Evolutionary conservation across 2,113 vertebrate genomes (phyloP), one percentile per base, ranked within the genome.

Genomic region (Psittacula cyanocephala): DNA sequence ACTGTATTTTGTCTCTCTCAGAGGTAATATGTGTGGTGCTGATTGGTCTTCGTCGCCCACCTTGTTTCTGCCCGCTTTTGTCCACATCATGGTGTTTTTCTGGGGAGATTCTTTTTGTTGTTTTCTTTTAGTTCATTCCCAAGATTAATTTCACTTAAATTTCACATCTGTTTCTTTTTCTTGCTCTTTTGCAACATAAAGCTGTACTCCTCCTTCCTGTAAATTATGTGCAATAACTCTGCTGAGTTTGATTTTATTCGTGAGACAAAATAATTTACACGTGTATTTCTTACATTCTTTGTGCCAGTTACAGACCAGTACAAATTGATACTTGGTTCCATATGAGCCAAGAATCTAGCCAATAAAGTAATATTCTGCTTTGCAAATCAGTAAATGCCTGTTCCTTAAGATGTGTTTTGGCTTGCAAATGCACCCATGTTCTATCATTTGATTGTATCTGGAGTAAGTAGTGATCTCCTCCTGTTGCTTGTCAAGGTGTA

Each of bases 401-500:
- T 70, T 81, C 29, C 39, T 60, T 84, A 52, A 60, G 49, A 81
- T 55, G 29, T 55, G 44, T 46, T 60, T 83, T 87, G 76, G 23
- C 53, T 86, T 93, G 47, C 49, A 87, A 81, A 85, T 41, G 33
- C 28, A 59, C 65, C 46, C 67, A n/a, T 11, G 23, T 77, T 88
- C 92, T 76, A 57, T 63, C 25, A 67, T 86, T 86, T 77, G 55
- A 75, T 84, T 77, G 6, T 80, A 52, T 47, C 29, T 69, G 52
- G 68, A 67, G 37, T 79, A 86, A 86, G 44, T 20, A 89, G 46
- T 0, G 1, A 81, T 91, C 95, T 93, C 62, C 55, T 92, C 35
- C 72, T 71, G 75, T 65, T 89, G 57, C 80, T 91, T 95, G 72
- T 96, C 92, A 93, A 91, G 65, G 79, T 94, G 46, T 28, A 17